A percentile compares a stretch with the other conserved stretches of the same genome.
Conservation (phyloP, 2,888 invertebrate genomes). For the Heliconius hortense region DNA sequence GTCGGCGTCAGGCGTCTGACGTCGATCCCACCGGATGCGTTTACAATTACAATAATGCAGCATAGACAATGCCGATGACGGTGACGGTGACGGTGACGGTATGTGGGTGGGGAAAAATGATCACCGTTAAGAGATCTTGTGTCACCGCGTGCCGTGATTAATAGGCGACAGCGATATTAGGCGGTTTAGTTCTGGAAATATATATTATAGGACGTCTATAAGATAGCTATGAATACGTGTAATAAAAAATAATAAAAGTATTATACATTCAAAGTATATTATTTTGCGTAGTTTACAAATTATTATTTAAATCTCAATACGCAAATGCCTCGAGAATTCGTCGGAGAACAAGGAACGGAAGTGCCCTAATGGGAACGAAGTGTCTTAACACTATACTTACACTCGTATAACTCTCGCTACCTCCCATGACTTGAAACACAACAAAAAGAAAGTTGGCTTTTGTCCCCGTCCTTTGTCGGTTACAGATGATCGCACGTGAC, state of each 20-base stretch:
- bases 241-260: too few species aligned
- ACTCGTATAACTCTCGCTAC: not conserved
- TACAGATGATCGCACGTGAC: conserved; percentile 73
- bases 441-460: conserved; percentile 50
- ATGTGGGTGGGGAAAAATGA: conserved; percentile 27
- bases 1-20: conserved; percentile 42
- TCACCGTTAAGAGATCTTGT: conserved; percentile 44
- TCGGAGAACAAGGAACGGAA: too few species aligned
- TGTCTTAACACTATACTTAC: too few species aligned
- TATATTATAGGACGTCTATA: too few species aligned
- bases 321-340: too few species aligned
- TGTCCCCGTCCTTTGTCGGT: conserved; percentile 65
- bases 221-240: too few species aligned
- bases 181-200: not conserved
- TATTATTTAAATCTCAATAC: too few species aligned
- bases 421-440: conserved; percentile 39
- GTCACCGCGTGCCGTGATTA: conserved; percentile 4
- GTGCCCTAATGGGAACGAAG: too few species aligned
- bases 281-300: too few species aligned
- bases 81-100: conserved; percentile 38
- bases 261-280: too few species aligned
- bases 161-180: conserved; percentile 11
- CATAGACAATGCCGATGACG: conserved; percentile 45
- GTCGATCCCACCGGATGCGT: conserved; percentile 53
- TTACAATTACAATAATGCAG: conserved; percentile 66